Base-by-base conservation (phyloP, 1,140 invertebrate genomes). In the Tyrophagus putrescentiae region DNA sequence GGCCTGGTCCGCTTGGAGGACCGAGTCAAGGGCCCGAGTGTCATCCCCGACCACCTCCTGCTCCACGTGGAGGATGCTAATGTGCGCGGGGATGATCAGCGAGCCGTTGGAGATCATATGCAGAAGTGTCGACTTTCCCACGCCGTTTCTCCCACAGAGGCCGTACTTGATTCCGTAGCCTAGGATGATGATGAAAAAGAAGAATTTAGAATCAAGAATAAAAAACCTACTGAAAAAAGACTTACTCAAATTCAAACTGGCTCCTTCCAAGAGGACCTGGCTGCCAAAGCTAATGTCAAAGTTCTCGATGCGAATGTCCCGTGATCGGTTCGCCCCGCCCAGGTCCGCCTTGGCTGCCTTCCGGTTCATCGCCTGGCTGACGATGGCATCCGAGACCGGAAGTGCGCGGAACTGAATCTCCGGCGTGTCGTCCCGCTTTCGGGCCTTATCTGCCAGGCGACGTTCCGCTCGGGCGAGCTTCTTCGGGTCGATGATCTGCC, bases 231-330 rank as follows among this genome's bases (percentile, higher is more conserved):
- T 93, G 9, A 61, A 93, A 79, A 0, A n/a, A n/a, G 91, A 89
- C 68, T 86, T 82, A 2, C 86, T 84, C 52, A 98, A 73, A 25
- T 83, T 79, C 45, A 98, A 72, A 72, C 92, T 85, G 18, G 93
- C 89, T 60, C 84, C 84, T 75, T 84, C 81, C 64, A 98, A 75
- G 29, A 98, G 74, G 27, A 90, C 82, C 73, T 83, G 86, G 67
- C 96, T 91, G 27, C 93, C 94, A 75, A 89, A 98, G 7, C 92
- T 85, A 64, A 98, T 83, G 76, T 98, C 95, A 76, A 98, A 96
- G 74, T 97, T 95, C 76, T 98, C 93, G 75, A 98, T 91, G 70
- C 85, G 83, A 68, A 98, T 94, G 71, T 98, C 94, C 71, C 86
- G 84, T 45, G 84, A 83, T 66, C 83, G 83, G 70, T 91, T 91